phyloP scores from a whole-genome alignment of 2,888 invertebrate genomes.

The Drosophila subsilvestris region DNA sequence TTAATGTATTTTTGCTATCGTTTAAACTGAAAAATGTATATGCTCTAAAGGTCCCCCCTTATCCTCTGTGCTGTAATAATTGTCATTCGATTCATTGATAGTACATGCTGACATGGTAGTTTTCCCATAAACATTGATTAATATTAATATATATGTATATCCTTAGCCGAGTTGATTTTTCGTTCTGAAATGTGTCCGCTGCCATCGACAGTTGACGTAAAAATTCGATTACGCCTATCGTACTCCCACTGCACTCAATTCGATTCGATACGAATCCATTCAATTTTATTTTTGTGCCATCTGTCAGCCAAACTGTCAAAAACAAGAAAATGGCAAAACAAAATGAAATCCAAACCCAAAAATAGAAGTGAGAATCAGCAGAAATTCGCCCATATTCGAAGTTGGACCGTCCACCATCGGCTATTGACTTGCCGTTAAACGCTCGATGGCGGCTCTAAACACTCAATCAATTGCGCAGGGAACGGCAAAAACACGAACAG shows the following conservation, averaged over 20 bases:
- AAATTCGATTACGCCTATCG: background rate
- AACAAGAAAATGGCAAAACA: background rate
- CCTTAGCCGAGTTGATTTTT: background rate
- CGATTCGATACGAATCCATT: too few species aligned
- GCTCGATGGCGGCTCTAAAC: slow-evolving; percentile 18
- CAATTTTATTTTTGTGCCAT: background rate
- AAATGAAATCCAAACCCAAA: background rate
- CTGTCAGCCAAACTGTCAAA: background rate
- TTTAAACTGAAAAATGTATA: too few species aligned
- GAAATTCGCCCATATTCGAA: background rate
- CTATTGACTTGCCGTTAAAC: slow-evolving; percentile 18
- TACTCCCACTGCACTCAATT: too few species aligned
- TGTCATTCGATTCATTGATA: too few species aligned
- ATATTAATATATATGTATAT: too few species aligned
- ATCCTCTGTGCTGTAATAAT: too few species aligned
- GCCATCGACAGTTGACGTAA: background rate
- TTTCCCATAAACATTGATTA: too few species aligned
- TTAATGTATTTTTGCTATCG: too few species aligned
- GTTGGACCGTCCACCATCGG: background rate
- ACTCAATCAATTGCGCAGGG: slow-evolving; percentile 37
- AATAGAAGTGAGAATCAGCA: background rate
- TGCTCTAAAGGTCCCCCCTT: too few species aligned
- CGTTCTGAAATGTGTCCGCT: background rate
- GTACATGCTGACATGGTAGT: too few species aligned
- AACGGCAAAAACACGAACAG: slow-evolving; percentile 34